phyloP scores from a whole-genome alignment of 1,140 invertebrate genomes.

The Oncopodura yosiiana region DNA sequence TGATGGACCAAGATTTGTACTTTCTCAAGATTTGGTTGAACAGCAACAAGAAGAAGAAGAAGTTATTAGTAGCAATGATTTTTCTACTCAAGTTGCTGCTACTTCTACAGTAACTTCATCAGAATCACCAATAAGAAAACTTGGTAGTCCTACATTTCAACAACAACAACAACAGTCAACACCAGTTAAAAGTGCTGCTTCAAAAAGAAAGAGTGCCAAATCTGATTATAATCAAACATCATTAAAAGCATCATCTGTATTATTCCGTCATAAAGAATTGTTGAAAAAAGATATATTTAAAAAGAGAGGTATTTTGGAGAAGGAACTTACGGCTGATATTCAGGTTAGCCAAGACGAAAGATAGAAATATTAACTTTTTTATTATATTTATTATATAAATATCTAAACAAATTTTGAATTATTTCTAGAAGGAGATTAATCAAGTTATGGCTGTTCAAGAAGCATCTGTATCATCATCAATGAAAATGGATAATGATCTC shows the following conservation, averaged over 20 bases:
- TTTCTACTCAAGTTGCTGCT: neutral
- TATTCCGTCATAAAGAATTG: conserved; percentile 78
- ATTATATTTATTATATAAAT: too few relatives aligned
- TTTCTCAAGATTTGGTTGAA: conserved; percentile 9
- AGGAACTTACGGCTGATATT: conserved; percentile 81
- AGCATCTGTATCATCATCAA: too few relatives aligned
- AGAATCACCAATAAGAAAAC: neutral
- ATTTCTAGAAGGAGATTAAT: too few relatives aligned
- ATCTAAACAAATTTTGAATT: too few relatives aligned
- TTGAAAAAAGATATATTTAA: conserved; percentile 89
- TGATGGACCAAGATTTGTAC: conserved; percentile 7
- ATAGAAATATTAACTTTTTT: too few relatives aligned
- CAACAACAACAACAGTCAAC: conserved; percentile 1
- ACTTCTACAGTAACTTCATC: neutral
- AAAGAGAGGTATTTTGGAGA: conserved; percentile 77
- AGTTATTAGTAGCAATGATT: neutral
- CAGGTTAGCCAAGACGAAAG: too few relatives aligned
- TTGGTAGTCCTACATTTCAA: neutral
- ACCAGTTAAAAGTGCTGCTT: neutral
- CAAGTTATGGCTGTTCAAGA: too few relatives aligned
- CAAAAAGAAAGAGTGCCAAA: conserved; percentile 36
- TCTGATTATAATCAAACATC: conserved; percentile 35
- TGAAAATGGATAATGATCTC: too few relatives aligned
- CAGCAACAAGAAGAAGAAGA: conserved; percentile 38
- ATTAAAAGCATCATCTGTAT: neutral